These are phyloP conservation scores for Emydocephalus ijimae DNA, from an alignment of 2,113 vertebrate species.

Conservation along the genomic window DNA sequence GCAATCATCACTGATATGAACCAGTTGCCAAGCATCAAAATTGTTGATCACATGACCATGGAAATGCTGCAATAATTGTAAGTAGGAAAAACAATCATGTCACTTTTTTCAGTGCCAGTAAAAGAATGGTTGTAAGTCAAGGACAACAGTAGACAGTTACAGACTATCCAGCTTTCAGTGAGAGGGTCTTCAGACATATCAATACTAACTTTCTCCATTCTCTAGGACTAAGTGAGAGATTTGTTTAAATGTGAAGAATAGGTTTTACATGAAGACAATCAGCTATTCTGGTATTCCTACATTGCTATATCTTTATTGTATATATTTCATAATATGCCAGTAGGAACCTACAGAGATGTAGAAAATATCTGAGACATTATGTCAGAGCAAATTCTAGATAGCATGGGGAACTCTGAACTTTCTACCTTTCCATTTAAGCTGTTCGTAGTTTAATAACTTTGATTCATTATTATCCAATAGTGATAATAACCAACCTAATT, in stretches of 20 bases:
- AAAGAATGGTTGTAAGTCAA: background rate
- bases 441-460: background rate
- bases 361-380: background rate
- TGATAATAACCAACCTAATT: background rate
- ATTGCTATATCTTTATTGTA: background rate
- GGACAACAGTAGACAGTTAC: background rate
- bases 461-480: background rate
- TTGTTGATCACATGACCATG: background rate
- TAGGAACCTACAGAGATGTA: background rate
- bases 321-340: background rate
- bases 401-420: background rate
- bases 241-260: background rate
- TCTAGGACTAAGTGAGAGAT: background rate
- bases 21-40: background rate
- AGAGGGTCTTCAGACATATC: conserved; percentile 39
- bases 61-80: background rate
- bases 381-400: background rate
- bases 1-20: background rate
- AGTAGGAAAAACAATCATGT: background rate
- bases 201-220: conserved; percentile 26
- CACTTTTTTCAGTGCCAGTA: background rate
- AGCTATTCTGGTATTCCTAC: background rate
- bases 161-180: conserved; percentile 27
- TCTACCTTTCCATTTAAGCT: background rate
- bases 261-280: background rate